Evolutionary conservation across 2,113 vertebrate genomes (phyloP).

Genomic region (Toxotes jaculatrix): DNA sequence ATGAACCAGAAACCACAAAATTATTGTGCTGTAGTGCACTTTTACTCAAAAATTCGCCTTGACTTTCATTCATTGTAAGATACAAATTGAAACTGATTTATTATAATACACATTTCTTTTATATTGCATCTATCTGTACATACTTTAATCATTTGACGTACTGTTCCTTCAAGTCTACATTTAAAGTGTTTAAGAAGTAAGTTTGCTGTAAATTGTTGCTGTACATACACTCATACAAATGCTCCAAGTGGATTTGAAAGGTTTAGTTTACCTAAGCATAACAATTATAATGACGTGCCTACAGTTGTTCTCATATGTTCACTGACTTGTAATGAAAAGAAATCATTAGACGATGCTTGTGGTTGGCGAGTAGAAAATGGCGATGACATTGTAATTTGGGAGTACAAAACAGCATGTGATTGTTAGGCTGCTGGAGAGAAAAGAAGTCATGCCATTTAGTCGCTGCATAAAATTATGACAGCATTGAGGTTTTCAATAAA

Average conservation of each 20-base stretch:
- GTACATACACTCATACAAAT: neutral
- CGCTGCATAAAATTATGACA: constrained; percentile 58
- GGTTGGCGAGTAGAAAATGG: constrained; percentile 20
- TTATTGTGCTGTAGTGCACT: constrained; percentile 20
- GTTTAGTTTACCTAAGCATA: neutral
- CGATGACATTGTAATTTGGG: constrained; percentile 27
- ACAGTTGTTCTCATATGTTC: constrained; percentile 6
- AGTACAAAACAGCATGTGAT: constrained; percentile 39
- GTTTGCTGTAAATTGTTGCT: neutral
- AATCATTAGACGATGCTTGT: neutral
- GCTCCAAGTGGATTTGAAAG: neutral
- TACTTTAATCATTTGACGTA: neutral
- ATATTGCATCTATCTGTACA: neutral
- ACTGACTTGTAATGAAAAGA: constrained; percentile 23
- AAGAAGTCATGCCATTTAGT: constrained; percentile 46
- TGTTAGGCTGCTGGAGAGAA: constrained; percentile 29
- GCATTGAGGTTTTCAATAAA: constrained; percentile 58
- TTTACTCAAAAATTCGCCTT: neutral
- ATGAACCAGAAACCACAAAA: constrained; percentile 49
- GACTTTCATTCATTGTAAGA: neutral
- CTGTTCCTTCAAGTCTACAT: neutral
- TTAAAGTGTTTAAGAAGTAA: neutral
- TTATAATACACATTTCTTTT: neutral
- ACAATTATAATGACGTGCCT: neutral
- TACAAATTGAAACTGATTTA: neutral